These are phyloP conservation scores for Pterostichus madidus DNA, from an alignment of 2,888 invertebrate species.

Conservation along the genomic window DNA sequence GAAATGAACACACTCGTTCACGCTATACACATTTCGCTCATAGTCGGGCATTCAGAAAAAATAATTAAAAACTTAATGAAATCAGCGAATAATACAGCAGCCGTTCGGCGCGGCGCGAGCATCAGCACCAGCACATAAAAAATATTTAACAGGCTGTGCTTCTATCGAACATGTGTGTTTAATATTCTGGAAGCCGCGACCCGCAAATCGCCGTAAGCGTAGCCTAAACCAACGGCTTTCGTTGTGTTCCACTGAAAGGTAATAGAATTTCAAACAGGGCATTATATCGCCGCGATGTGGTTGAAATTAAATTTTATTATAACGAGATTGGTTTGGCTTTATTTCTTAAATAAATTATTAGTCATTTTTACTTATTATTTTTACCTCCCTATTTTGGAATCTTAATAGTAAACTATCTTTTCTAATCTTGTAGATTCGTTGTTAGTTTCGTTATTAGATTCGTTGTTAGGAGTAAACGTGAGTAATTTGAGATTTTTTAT, in stretches of 20 bases:
- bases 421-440: no score
- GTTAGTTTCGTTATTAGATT: no score
- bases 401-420: no score
- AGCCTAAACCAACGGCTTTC: conserved; percentile 21
- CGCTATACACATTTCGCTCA: neutral
- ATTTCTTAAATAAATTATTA: no score
- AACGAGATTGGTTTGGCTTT: neutral
- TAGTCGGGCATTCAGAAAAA: neutral
- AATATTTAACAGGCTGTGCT: conserved; percentile 34
- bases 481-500: no score
- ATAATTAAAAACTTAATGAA: conserved; percentile 29
- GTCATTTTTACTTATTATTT: no score
- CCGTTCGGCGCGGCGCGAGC: neutral
- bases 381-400: no score
- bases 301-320: neutral
- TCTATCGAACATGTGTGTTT: conserved; percentile 48
- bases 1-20: no score
- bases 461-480: no score
- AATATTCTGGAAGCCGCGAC: conserved; percentile 13
- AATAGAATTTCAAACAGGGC: conserved; percentile 10
- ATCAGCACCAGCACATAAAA: conserved; percentile 4
- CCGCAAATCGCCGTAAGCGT: conserved; percentile 27
- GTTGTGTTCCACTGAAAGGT: neutral
- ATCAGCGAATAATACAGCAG: neutral
- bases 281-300: neutral